Percentiles rank a stretch among this genome's conserved stretches.
Conservation (phyloP, 2,888 invertebrate genomes). For the Malthinus flaveolus region DNA sequence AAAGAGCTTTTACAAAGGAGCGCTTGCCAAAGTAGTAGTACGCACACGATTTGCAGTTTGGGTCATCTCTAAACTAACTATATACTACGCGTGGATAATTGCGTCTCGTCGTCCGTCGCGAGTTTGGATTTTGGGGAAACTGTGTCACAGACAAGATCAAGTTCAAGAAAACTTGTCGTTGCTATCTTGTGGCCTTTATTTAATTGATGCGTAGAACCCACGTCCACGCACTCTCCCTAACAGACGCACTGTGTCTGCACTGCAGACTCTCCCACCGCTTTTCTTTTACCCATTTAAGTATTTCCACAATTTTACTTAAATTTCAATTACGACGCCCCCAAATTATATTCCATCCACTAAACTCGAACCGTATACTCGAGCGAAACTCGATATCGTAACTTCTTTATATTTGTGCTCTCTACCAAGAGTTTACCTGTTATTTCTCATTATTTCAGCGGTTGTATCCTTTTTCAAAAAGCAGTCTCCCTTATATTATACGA, state of each 20-base stretch:
- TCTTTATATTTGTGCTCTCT: slow-evolving; percentile 4
- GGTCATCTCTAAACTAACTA: too few relatives aligned
- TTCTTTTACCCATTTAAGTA: slow-evolving; percentile 18
- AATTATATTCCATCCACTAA: not conserved
- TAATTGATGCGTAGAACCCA: slow-evolving; percentile 24
- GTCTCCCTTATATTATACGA: not conserved
- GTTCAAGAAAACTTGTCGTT: slow-evolving; percentile 15
- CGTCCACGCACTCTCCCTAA: slow-evolving; percentile 29
- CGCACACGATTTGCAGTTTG: too few relatives aligned
- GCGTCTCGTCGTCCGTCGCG: not conserved
- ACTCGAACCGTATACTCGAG: slow-evolving; percentile 1
- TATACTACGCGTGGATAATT: slow-evolving; percentile 1
- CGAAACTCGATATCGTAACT: not conserved
- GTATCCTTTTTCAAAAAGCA: slow-evolving; percentile 7
- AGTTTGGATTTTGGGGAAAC: slow-evolving; percentile 6
- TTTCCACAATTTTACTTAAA: slow-evolving; percentile 10
- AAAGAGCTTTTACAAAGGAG: too few relatives aligned
- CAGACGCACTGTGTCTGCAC: slow-evolving; percentile 30
- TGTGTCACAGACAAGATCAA: slow-evolving; percentile 5
- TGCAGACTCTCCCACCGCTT: slow-evolving; percentile 31
- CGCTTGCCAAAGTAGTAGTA: too few relatives aligned
- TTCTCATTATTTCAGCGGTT: slow-evolving; percentile 15
- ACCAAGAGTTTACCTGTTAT: slow-evolving; percentile 12
- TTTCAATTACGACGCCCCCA: slow-evolving; percentile 11
- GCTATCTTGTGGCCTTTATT: slow-evolving; percentile 13